Evolutionary conservation across 1,140 invertebrate genomes (phyloP).

Genomic region (Drosophila kurseongensis): DNA sequence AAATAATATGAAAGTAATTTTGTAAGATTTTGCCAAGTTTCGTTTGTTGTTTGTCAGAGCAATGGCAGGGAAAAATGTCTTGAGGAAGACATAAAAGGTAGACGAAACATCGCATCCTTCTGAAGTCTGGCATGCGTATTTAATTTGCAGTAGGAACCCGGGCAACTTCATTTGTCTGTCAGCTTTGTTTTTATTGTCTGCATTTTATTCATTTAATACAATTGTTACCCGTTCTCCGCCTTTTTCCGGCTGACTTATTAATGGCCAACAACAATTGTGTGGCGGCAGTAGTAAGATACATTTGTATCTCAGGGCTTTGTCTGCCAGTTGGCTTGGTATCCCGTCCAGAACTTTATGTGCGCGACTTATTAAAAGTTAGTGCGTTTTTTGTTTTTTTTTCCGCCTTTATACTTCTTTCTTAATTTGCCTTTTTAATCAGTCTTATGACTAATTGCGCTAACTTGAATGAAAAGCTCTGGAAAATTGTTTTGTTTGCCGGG

Average conservation of each 20-base stretch:
- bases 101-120: constrained; percentile 22
- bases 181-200: constrained; percentile 55
- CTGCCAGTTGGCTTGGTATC: constrained; percentile 22
- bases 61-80: constrained; percentile 28
- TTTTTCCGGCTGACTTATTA: constrained; percentile 62
- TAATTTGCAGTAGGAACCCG: constrained; percentile 61
- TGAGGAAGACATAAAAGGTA: not conserved
- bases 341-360: constrained; percentile 58
- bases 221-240: constrained; percentile 53
- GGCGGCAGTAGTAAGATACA: constrained; percentile 56
- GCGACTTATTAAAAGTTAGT: constrained; percentile 73
- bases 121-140: constrained; percentile 50
- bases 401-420: constrained; percentile 44
- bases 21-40: constrained; percentile 39
- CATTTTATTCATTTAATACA: constrained; percentile 74
- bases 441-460: constrained; percentile 64
- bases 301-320: constrained; percentile 65
- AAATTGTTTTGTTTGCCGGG: constrained; percentile 7
- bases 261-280: constrained; percentile 65
- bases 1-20: constrained; percentile 79
- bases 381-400: constrained; percentile 23
- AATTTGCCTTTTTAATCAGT: constrained; percentile 68
- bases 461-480: constrained; percentile 22
- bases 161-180: constrained; percentile 72
- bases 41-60: constrained; percentile 16